Evolutionary conservation across 1,140 invertebrate genomes (phyloP).

Genomic region (Drosophila grimshawi): DNA sequence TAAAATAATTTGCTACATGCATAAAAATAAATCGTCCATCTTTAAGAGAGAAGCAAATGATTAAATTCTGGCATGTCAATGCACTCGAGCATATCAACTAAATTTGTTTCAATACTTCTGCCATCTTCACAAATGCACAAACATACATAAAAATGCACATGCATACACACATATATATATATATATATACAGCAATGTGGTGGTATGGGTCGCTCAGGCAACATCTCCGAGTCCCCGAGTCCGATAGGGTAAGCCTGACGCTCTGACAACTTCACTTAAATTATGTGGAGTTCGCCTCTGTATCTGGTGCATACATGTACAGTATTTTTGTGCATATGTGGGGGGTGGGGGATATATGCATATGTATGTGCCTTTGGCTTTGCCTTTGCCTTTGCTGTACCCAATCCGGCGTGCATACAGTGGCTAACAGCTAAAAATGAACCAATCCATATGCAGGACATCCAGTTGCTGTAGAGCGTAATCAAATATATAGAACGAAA

Average conservation of each 20-base stretch:
- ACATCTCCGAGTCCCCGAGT: constrained; percentile 14
- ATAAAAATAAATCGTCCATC: not conserved
- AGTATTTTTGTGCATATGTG: constrained; percentile 2
- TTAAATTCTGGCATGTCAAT: constrained; percentile 45
- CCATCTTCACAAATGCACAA: constrained; percentile 17
- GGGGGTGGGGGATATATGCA: not conserved
- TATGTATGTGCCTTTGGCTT: constrained; percentile 2
- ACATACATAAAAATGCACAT: constrained; percentile 1
- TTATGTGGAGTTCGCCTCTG: constrained; percentile 39
- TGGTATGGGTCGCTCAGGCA: constrained; percentile 27
- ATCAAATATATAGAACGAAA: not conserved
- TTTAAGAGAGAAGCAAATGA: constrained; percentile 1
- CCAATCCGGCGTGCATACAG: not conserved
- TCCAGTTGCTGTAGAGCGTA: not conserved
- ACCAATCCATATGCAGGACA: not conserved
- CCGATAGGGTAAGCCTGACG: constrained; percentile 20
- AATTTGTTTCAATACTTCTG: constrained; percentile 49
- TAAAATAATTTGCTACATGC: no score
- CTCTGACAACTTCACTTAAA: constrained; percentile 50
- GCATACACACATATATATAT: not conserved
- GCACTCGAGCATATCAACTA: constrained; percentile 45
- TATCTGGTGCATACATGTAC: constrained; percentile 5
- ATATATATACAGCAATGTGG: not conserved
- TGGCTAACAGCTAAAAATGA: not conserved
- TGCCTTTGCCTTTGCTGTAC: not conserved